A percentile compares a stretch with the other conserved stretches of the same genome.
Evolutionary conservation across 2,888 invertebrate genomes (phyloP).

Genomic region (Morpho deidamia): DNA sequence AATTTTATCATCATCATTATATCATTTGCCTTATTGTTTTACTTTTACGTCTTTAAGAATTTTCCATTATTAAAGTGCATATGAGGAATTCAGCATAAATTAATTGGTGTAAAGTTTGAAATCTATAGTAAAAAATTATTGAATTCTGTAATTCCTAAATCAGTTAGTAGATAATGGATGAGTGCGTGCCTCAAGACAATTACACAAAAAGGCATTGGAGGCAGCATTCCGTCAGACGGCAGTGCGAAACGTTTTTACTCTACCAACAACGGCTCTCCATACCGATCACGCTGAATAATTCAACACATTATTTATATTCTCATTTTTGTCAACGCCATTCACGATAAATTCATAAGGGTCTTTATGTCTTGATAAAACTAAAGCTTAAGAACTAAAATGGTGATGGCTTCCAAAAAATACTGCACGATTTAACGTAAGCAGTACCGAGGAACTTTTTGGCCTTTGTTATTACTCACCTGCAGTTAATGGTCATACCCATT

Average conservation of each 20-base stretch:
- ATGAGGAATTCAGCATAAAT: slow-evolving; percentile 27
- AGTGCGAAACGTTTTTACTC: slow-evolving; percentile 52
- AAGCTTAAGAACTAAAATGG: slow-evolving; percentile 69
- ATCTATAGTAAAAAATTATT: slow-evolving; percentile 37
- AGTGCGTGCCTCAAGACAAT: slow-evolving; percentile 73
- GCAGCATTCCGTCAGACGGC: slow-evolving; percentile 63
- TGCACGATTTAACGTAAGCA: slow-evolving; percentile 42
- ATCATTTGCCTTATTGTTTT: neutral
- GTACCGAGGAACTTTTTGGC: slow-evolving; percentile 44
- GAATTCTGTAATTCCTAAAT: slow-evolving; percentile 51
- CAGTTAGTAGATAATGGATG: slow-evolving; percentile 75
- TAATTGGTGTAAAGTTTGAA: slow-evolving; percentile 16
- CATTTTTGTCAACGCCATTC: slow-evolving; percentile 77
- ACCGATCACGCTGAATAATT: slow-evolving; percentile 78
- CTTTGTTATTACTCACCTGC: slow-evolving; percentile 31
- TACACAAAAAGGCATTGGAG: slow-evolving; percentile 67
- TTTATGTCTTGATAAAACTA: slow-evolving; percentile 77
- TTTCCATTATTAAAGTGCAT: neutral
- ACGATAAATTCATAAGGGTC: slow-evolving; percentile 72
- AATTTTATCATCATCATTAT: no score
- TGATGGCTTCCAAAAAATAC: slow-evolving; percentile 45
- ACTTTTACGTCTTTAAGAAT: no score
- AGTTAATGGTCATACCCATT: slow-evolving; percentile 27
- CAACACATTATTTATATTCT: slow-evolving; percentile 74
- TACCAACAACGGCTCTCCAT: slow-evolving; percentile 53